Conservation (phyloP, 2,797 vertebrate genomes). For the Antrozous pallidus region DNA sequence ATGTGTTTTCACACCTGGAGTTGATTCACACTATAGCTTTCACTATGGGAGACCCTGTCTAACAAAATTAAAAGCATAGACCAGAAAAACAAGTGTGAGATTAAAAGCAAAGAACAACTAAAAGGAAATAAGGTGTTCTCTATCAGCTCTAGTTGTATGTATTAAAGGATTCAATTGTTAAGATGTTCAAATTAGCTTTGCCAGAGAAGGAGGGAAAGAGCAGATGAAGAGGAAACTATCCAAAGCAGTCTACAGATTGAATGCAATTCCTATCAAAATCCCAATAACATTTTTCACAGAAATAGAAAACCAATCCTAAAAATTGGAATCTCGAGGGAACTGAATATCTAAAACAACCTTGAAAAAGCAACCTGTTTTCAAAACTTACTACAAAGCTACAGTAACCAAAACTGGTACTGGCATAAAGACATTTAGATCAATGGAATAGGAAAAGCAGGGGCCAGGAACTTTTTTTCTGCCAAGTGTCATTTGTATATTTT, state of each 20-base stretch:
- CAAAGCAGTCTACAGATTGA: background rate
- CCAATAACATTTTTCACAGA: background rate
- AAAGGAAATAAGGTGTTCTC: background rate
- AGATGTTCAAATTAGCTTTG: background rate
- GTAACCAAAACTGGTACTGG: background rate
- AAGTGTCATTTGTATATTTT: no score
- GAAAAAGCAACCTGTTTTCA: background rate
- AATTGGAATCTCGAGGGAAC: background rate
- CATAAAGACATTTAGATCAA: background rate
- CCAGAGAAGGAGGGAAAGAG: background rate
- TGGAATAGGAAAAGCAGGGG: background rate
- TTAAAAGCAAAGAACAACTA: background rate
- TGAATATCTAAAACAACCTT: background rate
- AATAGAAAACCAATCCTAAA: background rate
- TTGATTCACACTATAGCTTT: background rate
- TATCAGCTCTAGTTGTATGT: background rate
- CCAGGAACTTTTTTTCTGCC: no score
- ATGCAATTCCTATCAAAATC: background rate
- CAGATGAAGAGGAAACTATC: background rate
- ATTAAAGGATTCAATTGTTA: background rate
- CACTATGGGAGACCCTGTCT: background rate
- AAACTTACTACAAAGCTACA: background rate
- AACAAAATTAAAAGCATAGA: background rate
- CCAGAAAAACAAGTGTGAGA: background rate
- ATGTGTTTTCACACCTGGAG: background rate